These are phyloP conservation scores for Heliconius hortense DNA, from an alignment of 2,888 invertebrate species.

Conservation along the genomic window DNA sequence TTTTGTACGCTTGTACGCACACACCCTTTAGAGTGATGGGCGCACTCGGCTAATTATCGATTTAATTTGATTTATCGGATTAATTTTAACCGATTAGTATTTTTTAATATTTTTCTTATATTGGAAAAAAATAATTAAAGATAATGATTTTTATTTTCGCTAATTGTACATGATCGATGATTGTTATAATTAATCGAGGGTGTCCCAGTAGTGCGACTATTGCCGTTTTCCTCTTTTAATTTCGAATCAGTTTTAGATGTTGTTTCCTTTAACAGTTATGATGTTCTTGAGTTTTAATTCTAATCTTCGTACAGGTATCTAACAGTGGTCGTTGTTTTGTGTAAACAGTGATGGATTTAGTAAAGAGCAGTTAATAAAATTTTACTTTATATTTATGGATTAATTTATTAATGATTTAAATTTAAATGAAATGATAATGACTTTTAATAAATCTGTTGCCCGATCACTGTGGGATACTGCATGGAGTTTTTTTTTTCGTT, in stretches of 20 bases:
- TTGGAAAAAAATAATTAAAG: background rate
- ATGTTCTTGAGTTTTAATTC: constrained; percentile 40
- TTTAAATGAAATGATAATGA: background rate
- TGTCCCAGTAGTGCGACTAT: constrained; percentile 59
- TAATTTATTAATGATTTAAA: background rate
- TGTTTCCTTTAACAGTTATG: constrained; percentile 50
- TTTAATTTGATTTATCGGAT: background rate
- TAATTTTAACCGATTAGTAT: background rate
- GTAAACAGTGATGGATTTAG: background rate
- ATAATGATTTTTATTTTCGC: background rate
- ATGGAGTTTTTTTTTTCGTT: constrained; percentile 63
- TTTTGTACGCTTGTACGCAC: constrained; percentile 71
- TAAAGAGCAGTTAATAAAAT: background rate
- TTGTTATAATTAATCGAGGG: constrained; percentile 57
- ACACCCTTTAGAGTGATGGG: constrained; percentile 55
- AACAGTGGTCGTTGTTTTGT: constrained; percentile 48
- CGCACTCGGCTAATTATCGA: constrained; percentile 45
- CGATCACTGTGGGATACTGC: constrained; percentile 56
- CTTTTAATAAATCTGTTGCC: background rate
- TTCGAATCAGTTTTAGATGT: constrained; percentile 59
- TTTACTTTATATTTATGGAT: background rate
- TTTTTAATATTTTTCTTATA: too few relatives aligned
- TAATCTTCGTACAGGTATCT: constrained; percentile 50
- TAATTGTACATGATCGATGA: background rate
- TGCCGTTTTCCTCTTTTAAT: constrained; percentile 48